phyloP scores from a whole-genome alignment of 2,888 invertebrate genomes.

The Epinotia ramella region DNA sequence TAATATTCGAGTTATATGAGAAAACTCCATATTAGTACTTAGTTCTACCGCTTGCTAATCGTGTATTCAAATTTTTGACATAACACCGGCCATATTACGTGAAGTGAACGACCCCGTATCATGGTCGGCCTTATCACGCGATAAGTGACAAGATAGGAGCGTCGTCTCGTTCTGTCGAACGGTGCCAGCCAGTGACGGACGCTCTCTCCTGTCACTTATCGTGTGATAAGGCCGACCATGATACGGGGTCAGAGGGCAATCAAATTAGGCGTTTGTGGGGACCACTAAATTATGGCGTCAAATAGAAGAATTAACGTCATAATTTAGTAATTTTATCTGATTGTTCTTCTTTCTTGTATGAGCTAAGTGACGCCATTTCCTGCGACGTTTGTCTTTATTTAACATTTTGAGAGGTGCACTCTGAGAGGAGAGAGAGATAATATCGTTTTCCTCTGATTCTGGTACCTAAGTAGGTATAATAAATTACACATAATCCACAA shows the following conservation, averaged over 20 bases:
- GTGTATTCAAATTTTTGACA: constrained; percentile 37
- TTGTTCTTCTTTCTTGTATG: too few relatives aligned
- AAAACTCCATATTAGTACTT: constrained; percentile 34
- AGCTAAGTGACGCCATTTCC: too few relatives aligned
- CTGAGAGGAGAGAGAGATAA: neutral
- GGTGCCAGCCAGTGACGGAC: too few relatives aligned
- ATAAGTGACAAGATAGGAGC: too few relatives aligned
- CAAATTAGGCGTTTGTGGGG: neutral
- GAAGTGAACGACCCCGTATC: too few relatives aligned
- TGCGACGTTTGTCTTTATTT: too few relatives aligned
- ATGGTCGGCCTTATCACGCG: too few relatives aligned
- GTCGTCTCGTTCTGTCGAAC: too few relatives aligned
- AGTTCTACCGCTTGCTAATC: constrained; percentile 29
- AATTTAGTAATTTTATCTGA: too few relatives aligned
- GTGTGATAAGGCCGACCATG: too few relatives aligned
- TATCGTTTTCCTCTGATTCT: neutral
- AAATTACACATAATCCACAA: neutral
- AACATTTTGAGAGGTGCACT: too few relatives aligned
- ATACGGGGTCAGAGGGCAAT: neutral
- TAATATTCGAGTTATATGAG: constrained; percentile 28
- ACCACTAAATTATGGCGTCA: neutral
- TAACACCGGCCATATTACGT: constrained; percentile 36
- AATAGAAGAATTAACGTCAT: neutral
- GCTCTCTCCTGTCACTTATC: too few relatives aligned
- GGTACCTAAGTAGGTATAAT: neutral